phyloP scores from a whole-genome alignment of 30 jellyfish, hydroid and myxozoan genomes.

The Cassiopea andromeda region DNA sequence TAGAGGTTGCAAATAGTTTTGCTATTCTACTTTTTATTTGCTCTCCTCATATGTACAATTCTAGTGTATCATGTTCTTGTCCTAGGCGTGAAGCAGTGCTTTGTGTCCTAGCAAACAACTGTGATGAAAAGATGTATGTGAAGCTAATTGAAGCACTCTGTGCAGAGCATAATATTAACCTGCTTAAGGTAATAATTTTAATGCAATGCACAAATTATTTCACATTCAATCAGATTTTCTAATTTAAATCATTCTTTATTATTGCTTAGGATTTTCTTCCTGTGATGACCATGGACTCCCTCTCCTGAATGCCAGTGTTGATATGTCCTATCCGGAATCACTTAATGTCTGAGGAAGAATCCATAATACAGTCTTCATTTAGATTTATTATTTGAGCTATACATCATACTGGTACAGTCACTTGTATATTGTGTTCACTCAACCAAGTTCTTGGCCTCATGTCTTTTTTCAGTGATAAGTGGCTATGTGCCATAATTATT shows the following conservation, averaged over 20 bases:
- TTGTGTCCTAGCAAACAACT: constrained; percentile 91
- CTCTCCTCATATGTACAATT: neutral
- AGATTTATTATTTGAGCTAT: too few species aligned
- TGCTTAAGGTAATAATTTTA: constrained; percentile 69
- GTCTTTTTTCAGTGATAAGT: too few species aligned
- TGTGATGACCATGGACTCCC: constrained; percentile 68
- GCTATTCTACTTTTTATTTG: too few species aligned
- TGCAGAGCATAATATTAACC: constrained; percentile 86
- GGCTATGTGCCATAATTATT: too few species aligned
- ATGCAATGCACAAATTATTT: neutral
- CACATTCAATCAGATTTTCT: neutral
- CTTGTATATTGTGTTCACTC: too few species aligned
- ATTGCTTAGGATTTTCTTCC: neutral
- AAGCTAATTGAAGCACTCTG: constrained; percentile 92
- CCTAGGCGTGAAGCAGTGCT: constrained; percentile 86
- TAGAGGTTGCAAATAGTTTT: too few species aligned
- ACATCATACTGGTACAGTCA: too few species aligned
- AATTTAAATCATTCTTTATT: neutral
- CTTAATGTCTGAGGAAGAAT: constrained; percentile 34
- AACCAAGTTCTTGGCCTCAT: too few species aligned
- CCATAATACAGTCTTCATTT: too few species aligned
- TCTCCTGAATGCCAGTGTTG: constrained; percentile 60
- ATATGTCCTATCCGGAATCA: constrained; percentile 72
- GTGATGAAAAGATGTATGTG: constrained; percentile 96
- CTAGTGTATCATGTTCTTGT: neutral